Percentiles rank a stretch among this genome's conserved stretches.
Evolutionary conservation across 2,888 invertebrate species (phyloP).

Genomic region (Rhorus exstirpatorius): DNA sequence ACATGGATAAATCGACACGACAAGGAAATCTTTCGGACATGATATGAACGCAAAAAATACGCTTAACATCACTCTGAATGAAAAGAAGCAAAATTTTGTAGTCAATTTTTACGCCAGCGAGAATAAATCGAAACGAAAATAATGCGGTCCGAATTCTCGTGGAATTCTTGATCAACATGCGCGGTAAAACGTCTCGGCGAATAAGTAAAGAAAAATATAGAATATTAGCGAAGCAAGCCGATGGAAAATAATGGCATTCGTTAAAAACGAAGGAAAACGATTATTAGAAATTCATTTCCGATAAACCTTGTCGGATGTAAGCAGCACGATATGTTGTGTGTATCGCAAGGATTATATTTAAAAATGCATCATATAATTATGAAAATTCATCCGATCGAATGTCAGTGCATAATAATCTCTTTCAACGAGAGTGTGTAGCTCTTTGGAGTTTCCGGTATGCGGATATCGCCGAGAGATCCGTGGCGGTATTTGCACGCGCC

Average conservation of each 20-base stretch:
- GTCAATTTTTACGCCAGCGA: too few species aligned
- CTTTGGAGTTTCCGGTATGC: constrained; percentile 55
- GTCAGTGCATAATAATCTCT: background rate
- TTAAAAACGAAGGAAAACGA: constrained; percentile 12
- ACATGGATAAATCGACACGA: constrained; percentile 51
- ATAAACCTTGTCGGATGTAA: constrained; percentile 12
- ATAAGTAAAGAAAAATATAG: too few species aligned
- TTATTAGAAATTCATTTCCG: constrained; percentile 7
- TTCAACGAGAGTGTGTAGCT: background rate
- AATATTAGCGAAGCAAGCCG: background rate
- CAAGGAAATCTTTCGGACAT: constrained; percentile 13
- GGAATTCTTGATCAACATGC: too few species aligned
- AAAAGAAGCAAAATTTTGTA: too few species aligned
- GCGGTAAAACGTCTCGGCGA: too few species aligned
- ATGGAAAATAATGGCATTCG: background rate
- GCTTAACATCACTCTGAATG: too few species aligned
- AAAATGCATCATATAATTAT: too few species aligned
- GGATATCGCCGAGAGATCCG: constrained; percentile 49
- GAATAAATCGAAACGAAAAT: too few species aligned
- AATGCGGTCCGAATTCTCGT: too few species aligned
- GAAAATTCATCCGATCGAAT: constrained; percentile 10
- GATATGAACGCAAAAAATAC: constrained; percentile 28
- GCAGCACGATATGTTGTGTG: too few species aligned
- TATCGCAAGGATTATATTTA: too few species aligned
- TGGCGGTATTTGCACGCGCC: constrained; percentile 21